Conservation (phyloP, 2,888 invertebrate genomes). For the Erebia palarica region DNA sequence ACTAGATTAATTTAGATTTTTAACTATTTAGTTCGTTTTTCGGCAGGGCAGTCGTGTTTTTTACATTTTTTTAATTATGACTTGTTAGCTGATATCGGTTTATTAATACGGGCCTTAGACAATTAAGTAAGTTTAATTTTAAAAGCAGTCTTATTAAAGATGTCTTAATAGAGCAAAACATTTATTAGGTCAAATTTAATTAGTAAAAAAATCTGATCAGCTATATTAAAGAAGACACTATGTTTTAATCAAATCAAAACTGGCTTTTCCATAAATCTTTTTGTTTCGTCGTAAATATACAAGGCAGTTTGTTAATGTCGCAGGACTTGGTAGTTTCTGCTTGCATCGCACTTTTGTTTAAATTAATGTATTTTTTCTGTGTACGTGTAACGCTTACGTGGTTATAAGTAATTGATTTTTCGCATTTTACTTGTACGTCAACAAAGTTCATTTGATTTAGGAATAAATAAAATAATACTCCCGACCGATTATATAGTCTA, state of each 20-base stretch:
- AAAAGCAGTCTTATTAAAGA: no score
- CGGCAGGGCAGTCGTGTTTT: no score
- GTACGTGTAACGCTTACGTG: slow-evolving; percentile 23
- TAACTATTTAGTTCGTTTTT: no score
- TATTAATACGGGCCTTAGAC: no score
- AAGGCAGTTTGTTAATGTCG: slow-evolving; percentile 27
- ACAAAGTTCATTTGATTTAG: background rate
- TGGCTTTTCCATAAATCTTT: slow-evolving; percentile 30
- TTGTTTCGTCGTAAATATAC: slow-evolving; percentile 27
- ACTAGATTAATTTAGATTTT: no score
- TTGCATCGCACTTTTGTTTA: slow-evolving; percentile 31
- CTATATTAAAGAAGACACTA: background rate
- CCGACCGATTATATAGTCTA: no score
- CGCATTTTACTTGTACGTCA: background rate
- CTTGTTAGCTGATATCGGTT: no score
- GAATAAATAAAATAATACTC: no score
- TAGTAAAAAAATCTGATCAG: background rate
- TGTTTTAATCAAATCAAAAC: slow-evolving; percentile 3
- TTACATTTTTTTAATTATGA: no score
- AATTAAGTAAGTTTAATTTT: no score
- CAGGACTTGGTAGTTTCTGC: slow-evolving; percentile 25
- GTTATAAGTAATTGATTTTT: slow-evolving; percentile 3
- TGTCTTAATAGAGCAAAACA: no score
- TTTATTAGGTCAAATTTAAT: no score
- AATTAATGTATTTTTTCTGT: slow-evolving; percentile 29